These are phyloP conservation scores for Sialia sialis DNA, from an alignment of 2,113 vertebrate genomes.

Conservation along the genomic window DNA sequence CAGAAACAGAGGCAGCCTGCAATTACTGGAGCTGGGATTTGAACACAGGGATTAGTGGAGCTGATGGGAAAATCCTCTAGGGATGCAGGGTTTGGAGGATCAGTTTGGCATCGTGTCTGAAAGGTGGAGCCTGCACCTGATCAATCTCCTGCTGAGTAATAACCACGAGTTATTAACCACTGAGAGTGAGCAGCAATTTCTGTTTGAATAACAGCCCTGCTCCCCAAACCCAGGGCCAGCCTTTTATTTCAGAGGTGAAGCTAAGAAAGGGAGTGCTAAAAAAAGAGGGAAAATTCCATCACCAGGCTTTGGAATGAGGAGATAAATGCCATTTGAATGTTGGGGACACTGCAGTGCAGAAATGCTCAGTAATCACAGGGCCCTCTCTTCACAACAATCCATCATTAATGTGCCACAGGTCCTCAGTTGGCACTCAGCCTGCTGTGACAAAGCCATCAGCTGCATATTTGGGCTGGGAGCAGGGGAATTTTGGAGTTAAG, in stretches of 20 bases:
- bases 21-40: background rate
- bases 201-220: background rate
- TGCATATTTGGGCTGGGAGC: background rate
- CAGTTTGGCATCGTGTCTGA: background rate
- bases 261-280: background rate
- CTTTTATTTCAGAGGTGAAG: background rate
- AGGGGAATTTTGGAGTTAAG: background rate
- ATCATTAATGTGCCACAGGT: background rate
- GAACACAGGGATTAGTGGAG: background rate
- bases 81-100: background rate
- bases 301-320: background rate
- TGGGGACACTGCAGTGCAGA: background rate
- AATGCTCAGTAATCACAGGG: background rate
- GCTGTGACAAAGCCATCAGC: background rate
- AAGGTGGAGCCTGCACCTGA: background rate
- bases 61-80: background rate
- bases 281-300: background rate
- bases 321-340: background rate
- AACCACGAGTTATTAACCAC: fast-evolving
- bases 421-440: background rate
- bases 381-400: background rate
- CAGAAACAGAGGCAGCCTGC: background rate
- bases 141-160: background rate
- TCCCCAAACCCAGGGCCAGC: background rate
- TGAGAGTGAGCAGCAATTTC: background rate